A percentile compares a stretch with the other conserved stretches of the same genome.
Evolutionary conservation across 2,888 invertebrate species (phyloP).

Genomic region (Clistopyga incitator): DNA sequence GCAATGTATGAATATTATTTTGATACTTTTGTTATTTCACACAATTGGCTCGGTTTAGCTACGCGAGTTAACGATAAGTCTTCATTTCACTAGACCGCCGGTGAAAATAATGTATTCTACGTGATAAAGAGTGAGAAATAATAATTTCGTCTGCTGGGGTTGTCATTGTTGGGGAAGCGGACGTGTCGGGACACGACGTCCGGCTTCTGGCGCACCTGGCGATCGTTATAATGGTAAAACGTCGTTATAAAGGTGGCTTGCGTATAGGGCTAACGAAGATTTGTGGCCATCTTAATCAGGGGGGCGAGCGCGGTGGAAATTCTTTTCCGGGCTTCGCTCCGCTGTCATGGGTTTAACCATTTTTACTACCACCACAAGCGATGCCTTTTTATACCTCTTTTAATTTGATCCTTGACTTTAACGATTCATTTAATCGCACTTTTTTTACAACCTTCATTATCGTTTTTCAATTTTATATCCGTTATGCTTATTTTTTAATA

Average conservation of each 20-base stretch:
- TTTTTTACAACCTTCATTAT: slow-evolving; percentile 6
- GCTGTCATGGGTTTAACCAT: slow-evolving; percentile 42
- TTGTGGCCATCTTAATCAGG: slow-evolving; percentile 73
- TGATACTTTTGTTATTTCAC: no score
- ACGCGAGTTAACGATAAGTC: not conserved
- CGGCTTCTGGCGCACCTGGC: slow-evolving; percentile 73
- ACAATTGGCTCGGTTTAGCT: no score
- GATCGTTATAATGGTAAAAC: slow-evolving; percentile 71
- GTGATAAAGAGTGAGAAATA: slow-evolving; percentile 17
- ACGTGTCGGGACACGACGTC: slow-evolving; percentile 71
- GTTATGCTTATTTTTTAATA: not conserved
- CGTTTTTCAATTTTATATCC: not conserved
- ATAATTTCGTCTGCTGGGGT: slow-evolving; percentile 36
- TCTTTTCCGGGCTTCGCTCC: slow-evolving; percentile 49
- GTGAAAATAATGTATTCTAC: not conserved
- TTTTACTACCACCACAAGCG: slow-evolving; percentile 37
- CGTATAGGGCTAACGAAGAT: slow-evolving; percentile 72
- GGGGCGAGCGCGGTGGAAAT: slow-evolving; percentile 40
- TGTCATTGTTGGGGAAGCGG: slow-evolving; percentile 58
- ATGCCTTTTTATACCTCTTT: slow-evolving; percentile 25
- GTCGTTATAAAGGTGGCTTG: slow-evolving; percentile 72
- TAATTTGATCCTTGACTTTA: slow-evolving; percentile 43
- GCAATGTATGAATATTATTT: no score
- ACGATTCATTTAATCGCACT: not conserved
- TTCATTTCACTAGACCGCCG: slow-evolving; percentile 11